Conservation (phyloP, 1,140 invertebrate species). For the Anadara kagoshimensis region DNA sequence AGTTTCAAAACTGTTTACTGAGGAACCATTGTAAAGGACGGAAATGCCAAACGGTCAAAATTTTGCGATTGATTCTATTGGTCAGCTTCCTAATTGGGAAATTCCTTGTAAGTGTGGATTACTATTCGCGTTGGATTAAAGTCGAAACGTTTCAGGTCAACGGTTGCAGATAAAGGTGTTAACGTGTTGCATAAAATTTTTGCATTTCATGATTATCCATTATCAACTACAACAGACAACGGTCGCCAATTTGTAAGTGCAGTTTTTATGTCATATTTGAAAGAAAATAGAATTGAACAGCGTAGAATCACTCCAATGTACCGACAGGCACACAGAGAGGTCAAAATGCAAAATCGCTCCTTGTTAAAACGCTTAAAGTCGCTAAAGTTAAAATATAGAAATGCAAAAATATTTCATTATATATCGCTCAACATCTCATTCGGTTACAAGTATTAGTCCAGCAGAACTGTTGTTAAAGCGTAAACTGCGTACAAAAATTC, state of each 20-base stretch:
- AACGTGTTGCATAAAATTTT: constrained; percentile 32
- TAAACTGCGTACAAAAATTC: constrained; percentile 38
- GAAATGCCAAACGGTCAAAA: constrained; percentile 28
- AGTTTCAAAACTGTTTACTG: neutral
- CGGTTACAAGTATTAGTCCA: constrained; percentile 38
- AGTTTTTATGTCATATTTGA: constrained; percentile 7
- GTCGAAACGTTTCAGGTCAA: constrained; percentile 24
- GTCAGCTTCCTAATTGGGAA: constrained; percentile 31
- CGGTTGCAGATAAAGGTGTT: constrained; percentile 28
- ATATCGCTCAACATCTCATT: constrained; percentile 50
- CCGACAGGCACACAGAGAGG: constrained; percentile 42
- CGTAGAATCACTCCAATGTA: constrained; percentile 25
- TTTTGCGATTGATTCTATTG: constrained; percentile 27
- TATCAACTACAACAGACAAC: constrained; percentile 32
- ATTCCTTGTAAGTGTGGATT: constrained; percentile 44
- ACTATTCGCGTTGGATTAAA: constrained; percentile 45
- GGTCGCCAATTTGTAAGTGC: constrained; percentile 26
- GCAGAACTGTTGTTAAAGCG: constrained; percentile 41
- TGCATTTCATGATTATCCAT: constrained; percentile 30
- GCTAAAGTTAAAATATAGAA: constrained; percentile 25
- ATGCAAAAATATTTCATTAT: constrained; percentile 37
- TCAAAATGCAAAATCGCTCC: constrained; percentile 37
- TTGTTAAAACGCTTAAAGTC: constrained; percentile 37
- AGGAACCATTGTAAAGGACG: constrained; percentile 29
- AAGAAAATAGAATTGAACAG: constrained; percentile 23